Evolutionary conservation across 2,888 invertebrate species (phyloP).

Genomic region (Nephrocerus scutellatus): DNA sequence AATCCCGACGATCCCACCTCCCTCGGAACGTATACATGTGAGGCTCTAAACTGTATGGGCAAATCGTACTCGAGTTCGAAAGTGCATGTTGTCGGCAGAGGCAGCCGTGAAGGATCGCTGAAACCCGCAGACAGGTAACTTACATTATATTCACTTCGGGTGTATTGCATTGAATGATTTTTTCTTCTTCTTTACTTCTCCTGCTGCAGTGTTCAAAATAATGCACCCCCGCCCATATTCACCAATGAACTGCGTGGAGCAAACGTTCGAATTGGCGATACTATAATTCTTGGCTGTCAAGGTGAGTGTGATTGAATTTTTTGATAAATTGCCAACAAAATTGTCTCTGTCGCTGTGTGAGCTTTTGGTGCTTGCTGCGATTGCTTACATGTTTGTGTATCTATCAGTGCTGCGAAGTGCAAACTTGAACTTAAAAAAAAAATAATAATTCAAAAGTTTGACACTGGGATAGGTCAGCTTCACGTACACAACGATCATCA

Average conservation of each 20-base stretch:
- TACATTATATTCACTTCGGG: neutral
- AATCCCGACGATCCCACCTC: constrained; percentile 79
- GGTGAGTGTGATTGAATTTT: constrained; percentile 47
- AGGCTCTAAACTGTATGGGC: constrained; percentile 85
- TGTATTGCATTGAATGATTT: neutral
- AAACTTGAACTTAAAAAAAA: constrained; percentile 41
- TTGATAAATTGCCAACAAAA: constrained; percentile 32
- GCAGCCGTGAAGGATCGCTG: constrained; percentile 62
- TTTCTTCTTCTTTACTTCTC: constrained; percentile 1
- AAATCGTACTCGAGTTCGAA: constrained; percentile 74
- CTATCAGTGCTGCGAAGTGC: constrained; percentile 17
- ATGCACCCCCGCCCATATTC: constrained; percentile 67
- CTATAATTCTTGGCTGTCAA: constrained; percentile 66
- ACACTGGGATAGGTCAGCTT: constrained; percentile 40
- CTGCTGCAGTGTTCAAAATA: constrained; percentile 32
- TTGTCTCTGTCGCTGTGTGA: constrained; percentile 25
- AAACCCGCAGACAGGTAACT: constrained; percentile 61
- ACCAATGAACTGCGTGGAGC: constrained; percentile 66
- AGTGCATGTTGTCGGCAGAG: constrained; percentile 71
- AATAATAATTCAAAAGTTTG: constrained; percentile 29
- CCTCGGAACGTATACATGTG: constrained; percentile 79
- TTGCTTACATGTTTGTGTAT: constrained; percentile 17
- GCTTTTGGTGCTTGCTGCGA: constrained; percentile 8
- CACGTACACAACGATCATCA: constrained; percentile 17
- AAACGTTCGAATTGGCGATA: constrained; percentile 71